These are phyloP conservation scores for Andrena bicolor DNA, from an alignment of 2,888 invertebrate genomes.

Conservation along the genomic window DNA sequence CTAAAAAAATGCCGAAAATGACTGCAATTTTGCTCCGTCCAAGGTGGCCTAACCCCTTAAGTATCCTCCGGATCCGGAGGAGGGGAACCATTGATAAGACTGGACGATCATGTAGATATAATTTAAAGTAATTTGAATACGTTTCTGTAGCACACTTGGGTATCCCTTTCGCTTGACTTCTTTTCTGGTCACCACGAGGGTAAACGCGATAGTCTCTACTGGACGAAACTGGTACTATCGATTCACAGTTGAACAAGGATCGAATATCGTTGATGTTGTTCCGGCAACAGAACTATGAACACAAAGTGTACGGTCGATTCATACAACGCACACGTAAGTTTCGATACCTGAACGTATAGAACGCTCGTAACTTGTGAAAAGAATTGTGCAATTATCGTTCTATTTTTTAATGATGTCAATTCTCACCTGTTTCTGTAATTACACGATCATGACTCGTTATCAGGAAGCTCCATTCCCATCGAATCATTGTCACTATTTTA, in stretches of 20 bases:
- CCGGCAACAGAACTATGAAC: background rate
- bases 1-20: no score
- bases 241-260: background rate
- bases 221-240: background rate
- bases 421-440: conserved; percentile 1
- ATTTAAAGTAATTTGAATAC: background rate
- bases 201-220: background rate
- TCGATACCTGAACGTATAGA: conserved; percentile 1
- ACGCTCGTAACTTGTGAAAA: background rate
- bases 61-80: background rate
- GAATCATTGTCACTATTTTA: background rate
- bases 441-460: background rate
- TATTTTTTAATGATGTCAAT: conserved; percentile 32
- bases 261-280: background rate
- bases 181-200: background rate
- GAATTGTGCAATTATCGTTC: conserved; percentile 16
- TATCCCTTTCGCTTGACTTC: background rate
- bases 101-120: background rate
- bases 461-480: background rate
- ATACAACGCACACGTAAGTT: conserved; percentile 1
- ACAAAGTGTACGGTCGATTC: background rate
- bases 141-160: background rate
- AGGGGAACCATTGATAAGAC: conserved; percentile 7
- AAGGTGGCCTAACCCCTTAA: no score
- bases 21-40: no score